A percentile compares a stretch with the other conserved stretches of the same genome.
Evolutionary conservation across 1,140 invertebrate species (phyloP).

Genomic region (Arctopsyche grandis): DNA sequence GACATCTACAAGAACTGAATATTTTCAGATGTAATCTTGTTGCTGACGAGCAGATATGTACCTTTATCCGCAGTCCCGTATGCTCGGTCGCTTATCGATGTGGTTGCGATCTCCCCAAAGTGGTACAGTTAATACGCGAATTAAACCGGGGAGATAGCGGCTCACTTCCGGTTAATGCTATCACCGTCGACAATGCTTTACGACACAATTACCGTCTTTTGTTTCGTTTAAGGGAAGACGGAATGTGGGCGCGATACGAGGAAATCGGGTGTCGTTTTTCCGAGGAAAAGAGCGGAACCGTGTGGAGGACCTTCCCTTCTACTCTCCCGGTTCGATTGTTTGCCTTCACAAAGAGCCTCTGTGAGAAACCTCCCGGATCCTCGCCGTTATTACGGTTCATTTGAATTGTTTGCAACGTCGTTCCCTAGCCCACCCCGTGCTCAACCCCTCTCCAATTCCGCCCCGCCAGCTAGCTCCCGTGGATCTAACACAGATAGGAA

Average conservation of each 20-base stretch:
- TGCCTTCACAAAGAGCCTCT: constrained; percentile 24
- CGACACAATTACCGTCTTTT: not conserved
- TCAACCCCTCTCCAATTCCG: not conserved
- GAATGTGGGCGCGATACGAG: not conserved
- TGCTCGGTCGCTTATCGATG: not conserved
- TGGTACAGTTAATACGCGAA: not conserved
- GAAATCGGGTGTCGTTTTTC: not conserved
- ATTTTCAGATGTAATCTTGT: no score
- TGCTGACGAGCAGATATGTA: not conserved
- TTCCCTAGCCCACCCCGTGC: not conserved
- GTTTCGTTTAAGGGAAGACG: not conserved
- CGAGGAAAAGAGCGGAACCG: not conserved
- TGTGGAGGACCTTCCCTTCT: not conserved
- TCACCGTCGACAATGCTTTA: not conserved
- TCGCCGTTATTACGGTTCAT: constrained; percentile 4
- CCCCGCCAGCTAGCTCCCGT: no score
- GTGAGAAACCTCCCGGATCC: constrained; percentile 5
- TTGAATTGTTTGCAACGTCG: constrained; percentile 19
- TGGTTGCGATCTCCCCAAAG: not conserved
- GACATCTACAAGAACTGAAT: no score
- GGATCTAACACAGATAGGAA: not conserved
- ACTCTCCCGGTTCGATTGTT: constrained; percentile 6
- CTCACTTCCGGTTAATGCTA: not conserved
- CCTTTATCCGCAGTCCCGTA: not conserved
- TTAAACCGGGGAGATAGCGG: not conserved